phyloP scores from a whole-genome alignment of 1,140 invertebrate species.

The Hirudo medicinalis region DNA sequence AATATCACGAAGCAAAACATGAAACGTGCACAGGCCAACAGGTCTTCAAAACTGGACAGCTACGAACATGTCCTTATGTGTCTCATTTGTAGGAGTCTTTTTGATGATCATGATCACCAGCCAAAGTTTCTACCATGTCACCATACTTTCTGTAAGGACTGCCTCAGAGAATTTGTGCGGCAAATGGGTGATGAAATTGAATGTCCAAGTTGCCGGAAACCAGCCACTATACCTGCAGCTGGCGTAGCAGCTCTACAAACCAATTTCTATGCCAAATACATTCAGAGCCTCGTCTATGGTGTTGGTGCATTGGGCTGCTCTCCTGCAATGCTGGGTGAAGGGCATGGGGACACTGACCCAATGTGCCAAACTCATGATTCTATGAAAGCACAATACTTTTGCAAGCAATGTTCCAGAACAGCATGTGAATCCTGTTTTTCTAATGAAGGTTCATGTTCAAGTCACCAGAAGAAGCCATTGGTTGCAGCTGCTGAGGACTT shows the following conservation, averaged over 20 bases:
- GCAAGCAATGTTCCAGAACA: slow-evolving; percentile 16
- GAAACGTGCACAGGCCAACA: background rate
- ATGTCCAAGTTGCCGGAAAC: slow-evolving; percentile 23
- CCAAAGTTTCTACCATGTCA: slow-evolving; percentile 24
- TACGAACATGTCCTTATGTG: slow-evolving; percentile 25
- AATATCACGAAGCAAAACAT: background rate
- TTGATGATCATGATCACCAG: slow-evolving; percentile 24
- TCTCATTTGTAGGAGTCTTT: slow-evolving; percentile 23
- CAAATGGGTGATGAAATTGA: slow-evolving; percentile 24
- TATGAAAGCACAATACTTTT: slow-evolving; percentile 14
- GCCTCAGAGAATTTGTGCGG: slow-evolving; percentile 21
- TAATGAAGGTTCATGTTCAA: slow-evolving; percentile 1
- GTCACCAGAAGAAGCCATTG: slow-evolving; percentile 18
- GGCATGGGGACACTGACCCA: slow-evolving; percentile 1
- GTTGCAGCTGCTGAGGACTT: slow-evolving; percentile 21
- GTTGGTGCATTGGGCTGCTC: background rate
- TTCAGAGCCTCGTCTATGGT: slow-evolving; percentile 23
- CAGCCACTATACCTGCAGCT: slow-evolving; percentile 21
- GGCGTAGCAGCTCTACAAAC: slow-evolving; percentile 23
- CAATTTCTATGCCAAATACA: slow-evolving; percentile 24
- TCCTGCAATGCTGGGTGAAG: slow-evolving; percentile 5
- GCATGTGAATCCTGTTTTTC: slow-evolving; percentile 16
- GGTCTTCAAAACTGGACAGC: slow-evolving; percentile 17
- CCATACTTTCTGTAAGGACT: slow-evolving; percentile 25
- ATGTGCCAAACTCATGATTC: background rate